Evolutionary conservation across 1,140 invertebrate species (phyloP).

Genomic region (Aphelenchoides fujianensis): DNA sequence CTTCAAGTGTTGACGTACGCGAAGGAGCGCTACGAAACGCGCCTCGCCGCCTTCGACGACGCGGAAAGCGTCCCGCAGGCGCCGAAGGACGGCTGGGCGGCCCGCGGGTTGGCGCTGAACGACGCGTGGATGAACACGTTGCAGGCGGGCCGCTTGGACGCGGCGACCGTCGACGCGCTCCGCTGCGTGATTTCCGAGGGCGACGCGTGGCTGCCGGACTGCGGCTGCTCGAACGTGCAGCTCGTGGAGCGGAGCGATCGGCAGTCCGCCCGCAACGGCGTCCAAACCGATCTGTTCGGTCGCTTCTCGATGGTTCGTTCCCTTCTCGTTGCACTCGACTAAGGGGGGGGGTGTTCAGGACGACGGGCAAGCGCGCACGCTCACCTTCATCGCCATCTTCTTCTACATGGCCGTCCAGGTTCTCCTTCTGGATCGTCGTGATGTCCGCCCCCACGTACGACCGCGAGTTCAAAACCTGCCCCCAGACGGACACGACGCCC

Average conservation of each 20-base stretch:
- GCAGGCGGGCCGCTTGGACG: neutral
- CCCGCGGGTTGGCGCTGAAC: neutral
- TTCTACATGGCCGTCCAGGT: neutral
- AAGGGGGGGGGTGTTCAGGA: neutral
- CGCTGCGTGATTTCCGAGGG: neutral
- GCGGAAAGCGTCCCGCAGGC: neutral
- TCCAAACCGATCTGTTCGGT: neutral
- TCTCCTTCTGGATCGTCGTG: neutral
- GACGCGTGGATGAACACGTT: constrained; percentile 1
- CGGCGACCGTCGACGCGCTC: neutral
- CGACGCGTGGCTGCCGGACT: neutral
- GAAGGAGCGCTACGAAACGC: constrained; percentile 11
- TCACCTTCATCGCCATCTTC: neutral
- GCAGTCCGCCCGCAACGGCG: neutral
- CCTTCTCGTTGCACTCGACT: neutral
- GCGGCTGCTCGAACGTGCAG: neutral
- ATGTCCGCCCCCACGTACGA: neutral
- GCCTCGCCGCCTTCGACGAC: neutral
- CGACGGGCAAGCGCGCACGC: neutral
- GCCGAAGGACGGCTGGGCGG: neutral
- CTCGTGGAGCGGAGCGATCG: constrained; percentile 6
- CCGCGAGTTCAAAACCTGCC: neutral
- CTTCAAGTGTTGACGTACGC: neutral
- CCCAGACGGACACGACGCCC: neutral
- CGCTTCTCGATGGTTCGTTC: neutral